phyloP scores from a whole-genome alignment of 2,113 vertebrate genomes.

The Tragelaphus imberbis region DNA sequence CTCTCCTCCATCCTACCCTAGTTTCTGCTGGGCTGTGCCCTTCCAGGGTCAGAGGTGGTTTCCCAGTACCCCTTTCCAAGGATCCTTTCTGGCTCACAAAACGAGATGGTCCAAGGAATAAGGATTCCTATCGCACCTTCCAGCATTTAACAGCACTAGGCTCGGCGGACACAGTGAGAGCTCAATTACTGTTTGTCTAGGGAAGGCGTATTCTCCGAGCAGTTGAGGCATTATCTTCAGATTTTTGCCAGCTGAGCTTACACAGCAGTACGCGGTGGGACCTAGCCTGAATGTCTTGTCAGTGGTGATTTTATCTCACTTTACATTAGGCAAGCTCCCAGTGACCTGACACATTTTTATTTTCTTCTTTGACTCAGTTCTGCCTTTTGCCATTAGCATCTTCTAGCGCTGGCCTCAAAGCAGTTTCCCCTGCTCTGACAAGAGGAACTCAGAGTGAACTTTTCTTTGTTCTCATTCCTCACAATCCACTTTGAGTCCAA shows the following conservation, averaged over 20 bases:
- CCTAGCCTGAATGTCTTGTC: neutral
- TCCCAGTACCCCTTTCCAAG: neutral
- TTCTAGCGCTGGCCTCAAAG: conserved; percentile 55
- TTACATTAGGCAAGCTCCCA: neutral
- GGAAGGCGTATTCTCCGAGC: neutral
- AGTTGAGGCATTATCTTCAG: neutral
- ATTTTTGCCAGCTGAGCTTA: neutral
- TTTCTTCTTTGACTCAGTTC: neutral
- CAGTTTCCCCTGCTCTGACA: conserved; percentile 43
- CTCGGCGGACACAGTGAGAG: neutral
- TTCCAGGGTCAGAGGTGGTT: neutral
- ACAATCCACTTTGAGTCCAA: conserved; percentile 31
- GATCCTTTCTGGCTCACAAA: neutral
- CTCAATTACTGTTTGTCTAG: neutral
- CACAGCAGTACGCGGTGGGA: neutral
- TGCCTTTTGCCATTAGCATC: conserved; percentile 38
- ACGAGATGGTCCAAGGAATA: neutral
- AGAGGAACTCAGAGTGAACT: conserved; percentile 48
- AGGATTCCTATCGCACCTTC: neutral
- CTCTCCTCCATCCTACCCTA: neutral
- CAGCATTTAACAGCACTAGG: neutral
- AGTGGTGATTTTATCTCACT: conserved; percentile 19
- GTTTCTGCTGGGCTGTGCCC: neutral
- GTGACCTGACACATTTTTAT: conserved; percentile 31
- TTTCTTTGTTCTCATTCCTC: conserved; percentile 56